Evolutionary conservation across 2,113 vertebrate genomes (phyloP), one percentile per base, ranked within the genome.

Genomic region (Platichthys flesus): DNA sequence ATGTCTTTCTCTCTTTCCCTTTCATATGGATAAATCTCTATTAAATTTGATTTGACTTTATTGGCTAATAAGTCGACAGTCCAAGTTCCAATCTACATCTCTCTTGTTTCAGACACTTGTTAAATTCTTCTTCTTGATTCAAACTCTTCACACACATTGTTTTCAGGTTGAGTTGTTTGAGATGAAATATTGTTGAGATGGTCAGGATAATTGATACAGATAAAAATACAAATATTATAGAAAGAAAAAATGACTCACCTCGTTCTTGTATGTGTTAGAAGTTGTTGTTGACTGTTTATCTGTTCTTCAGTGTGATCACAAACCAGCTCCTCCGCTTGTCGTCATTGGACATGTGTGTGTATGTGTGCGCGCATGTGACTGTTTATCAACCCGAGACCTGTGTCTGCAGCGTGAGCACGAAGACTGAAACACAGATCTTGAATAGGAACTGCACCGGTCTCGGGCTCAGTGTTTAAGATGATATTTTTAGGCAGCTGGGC

Each of bases 401-500:
- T 4, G 18, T 67, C 45, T n/a, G 14, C 70, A 60, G 60, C 69
- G 47, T 6, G 51, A 54, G 69, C 54, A 15, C 64, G 14, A 60
- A 47, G 70, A 31, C 59, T 71, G 20, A 58, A 59, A 79, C 54
- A 74, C 71, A 77, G 79, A 79, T 75, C 72, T 76, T 63, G 71
- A 89, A 84, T 89, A 57, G 81, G 74, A 75, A 77, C 84, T 60
- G 63, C 84, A 57, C 66, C 86, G 84, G 74, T 65, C 54, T 73
- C 20, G 15, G 16, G 58, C 67, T 80, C 61, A 84, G 65, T 88
- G 80, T 85, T 88, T 67, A 72, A 76, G 58, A 52, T 83, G 87
- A 85, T 94, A 94, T 94, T 93, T 94, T 93, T 93, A 94, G 93
- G 73, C 63, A 73, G 76, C 75, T 82, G 47, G 83, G 77, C 80